Conservation (phyloP, 2,113 vertebrate species). For the Catharus minimus region DNA sequence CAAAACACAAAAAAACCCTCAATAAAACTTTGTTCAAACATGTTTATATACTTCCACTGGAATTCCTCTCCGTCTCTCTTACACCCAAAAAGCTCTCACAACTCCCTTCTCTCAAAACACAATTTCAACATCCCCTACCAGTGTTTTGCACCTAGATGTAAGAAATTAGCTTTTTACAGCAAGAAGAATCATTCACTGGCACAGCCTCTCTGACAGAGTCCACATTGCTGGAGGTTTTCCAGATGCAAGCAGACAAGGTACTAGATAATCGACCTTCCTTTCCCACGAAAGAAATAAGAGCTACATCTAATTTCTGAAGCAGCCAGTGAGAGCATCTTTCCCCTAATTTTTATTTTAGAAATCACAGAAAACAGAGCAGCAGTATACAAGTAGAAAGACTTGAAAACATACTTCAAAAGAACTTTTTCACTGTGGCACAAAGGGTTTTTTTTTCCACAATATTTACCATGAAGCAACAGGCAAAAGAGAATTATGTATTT, state of each 20-base stretch:
- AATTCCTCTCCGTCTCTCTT: neutral
- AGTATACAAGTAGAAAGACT: neutral
- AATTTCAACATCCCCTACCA: neutral
- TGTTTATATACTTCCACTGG: neutral
- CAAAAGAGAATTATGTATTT: neutral
- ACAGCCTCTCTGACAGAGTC: neutral
- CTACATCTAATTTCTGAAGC: neutral
- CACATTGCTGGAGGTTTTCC: neutral
- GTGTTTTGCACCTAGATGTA: neutral
- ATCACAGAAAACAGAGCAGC: neutral
- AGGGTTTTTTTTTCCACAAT: fast-evolving
- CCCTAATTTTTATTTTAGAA: neutral
- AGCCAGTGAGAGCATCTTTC: neutral
- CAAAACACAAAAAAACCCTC: neutral
- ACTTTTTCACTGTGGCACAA: neutral
- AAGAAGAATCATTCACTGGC: neutral
- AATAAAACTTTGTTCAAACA: neutral
- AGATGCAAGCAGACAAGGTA: neutral
- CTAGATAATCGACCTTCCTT: neutral
- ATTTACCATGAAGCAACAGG: neutral
- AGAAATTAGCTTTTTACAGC: neutral
- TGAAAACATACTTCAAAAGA: neutral
- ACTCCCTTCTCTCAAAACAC: neutral
- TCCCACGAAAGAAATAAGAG: neutral
- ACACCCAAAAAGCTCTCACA: neutral